Percentiles rank a stretch among this genome's conserved stretches.
Evolutionary conservation across 2,888 invertebrate genomes (phyloP).

Genomic region (Aleiodes alternator): DNA sequence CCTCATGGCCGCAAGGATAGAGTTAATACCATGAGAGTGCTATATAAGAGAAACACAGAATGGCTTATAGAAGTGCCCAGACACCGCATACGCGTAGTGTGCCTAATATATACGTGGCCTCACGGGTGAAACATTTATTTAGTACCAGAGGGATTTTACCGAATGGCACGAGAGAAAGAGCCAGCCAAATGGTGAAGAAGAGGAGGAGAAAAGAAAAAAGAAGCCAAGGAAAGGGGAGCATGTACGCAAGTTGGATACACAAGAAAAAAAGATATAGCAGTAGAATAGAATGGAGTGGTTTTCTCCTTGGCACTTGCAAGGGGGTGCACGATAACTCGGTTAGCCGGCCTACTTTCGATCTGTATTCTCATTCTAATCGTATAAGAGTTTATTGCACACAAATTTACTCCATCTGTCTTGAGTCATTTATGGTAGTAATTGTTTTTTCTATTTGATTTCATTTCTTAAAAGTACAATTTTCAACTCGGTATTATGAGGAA

Average conservation of each 20-base stretch:
- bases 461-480: no score
- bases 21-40: slow-evolving; percentile 26
- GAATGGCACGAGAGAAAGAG: slow-evolving; percentile 57
- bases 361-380: slow-evolving; percentile 68
- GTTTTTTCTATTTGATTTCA: background rate
- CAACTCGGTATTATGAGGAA: no score
- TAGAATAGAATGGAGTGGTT: slow-evolving; percentile 45
- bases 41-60: slow-evolving; percentile 29
- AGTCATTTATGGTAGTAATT: slow-evolving; percentile 13
- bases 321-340: slow-evolving; percentile 69
- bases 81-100: slow-evolving; percentile 65
- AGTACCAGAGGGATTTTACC: slow-evolving; percentile 70
- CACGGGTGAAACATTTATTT: slow-evolving; percentile 73
- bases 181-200: slow-evolving; percentile 50
- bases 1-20: slow-evolving; percentile 30
- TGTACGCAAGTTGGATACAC: slow-evolving; percentile 43
- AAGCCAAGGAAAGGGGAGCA: slow-evolving; percentile 17
- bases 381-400: slow-evolving; percentile 70
- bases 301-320: slow-evolving; percentile 56
- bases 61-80: slow-evolving; percentile 41
- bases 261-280: slow-evolving; percentile 31
- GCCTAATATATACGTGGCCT: slow-evolving; percentile 52
- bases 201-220: slow-evolving; percentile 23
- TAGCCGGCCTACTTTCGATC: slow-evolving; percentile 71
- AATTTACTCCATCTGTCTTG: slow-evolving; percentile 6